Percentiles rank a stretch among this genome's conserved stretches.
phyloP scores from a whole-genome alignment of 2,888 invertebrate genomes.

The Diarsia rubi region DNA sequence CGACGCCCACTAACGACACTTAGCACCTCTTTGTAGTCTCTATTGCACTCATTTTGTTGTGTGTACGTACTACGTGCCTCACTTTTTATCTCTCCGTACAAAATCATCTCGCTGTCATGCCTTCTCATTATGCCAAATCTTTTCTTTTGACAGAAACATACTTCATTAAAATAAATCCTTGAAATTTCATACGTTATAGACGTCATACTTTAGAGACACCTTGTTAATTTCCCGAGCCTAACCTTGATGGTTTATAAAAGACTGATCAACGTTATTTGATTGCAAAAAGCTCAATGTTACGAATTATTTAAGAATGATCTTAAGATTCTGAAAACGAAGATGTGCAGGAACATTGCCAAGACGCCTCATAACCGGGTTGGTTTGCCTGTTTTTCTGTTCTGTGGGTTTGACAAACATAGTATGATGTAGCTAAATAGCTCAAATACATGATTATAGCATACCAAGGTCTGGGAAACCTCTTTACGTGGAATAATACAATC shows the following conservation, averaged over 20 bases:
- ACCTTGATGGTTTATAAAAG: slow-evolving; percentile 27
- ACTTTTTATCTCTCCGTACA: slow-evolving; percentile 15
- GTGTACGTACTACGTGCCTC: slow-evolving; percentile 1
- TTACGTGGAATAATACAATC: slow-evolving; percentile 47
- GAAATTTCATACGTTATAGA: slow-evolving; percentile 12
- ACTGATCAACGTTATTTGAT: background rate
- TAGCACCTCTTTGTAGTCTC: slow-evolving; percentile 29
- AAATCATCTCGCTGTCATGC: slow-evolving; percentile 6
- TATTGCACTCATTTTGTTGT: slow-evolving; percentile 23
- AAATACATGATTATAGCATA: no score
- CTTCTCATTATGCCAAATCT: slow-evolving; percentile 20
- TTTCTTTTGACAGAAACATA: slow-evolving; percentile 22
- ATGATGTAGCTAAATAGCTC: slow-evolving; percentile 48
- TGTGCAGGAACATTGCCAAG: slow-evolving; percentile 57
- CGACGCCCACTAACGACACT: slow-evolving; percentile 34
- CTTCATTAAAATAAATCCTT: slow-evolving; percentile 37
- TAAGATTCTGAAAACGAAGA: slow-evolving; percentile 26
- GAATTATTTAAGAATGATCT: slow-evolving; percentile 36
- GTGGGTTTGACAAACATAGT: slow-evolving; percentile 37
- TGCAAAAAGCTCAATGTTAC: slow-evolving; percentile 6
- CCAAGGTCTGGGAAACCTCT: slow-evolving; percentile 57
- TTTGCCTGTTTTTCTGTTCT: no score
- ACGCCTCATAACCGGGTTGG: slow-evolving; percentile 42
- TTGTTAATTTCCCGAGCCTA: slow-evolving; percentile 17
- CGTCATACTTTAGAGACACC: slow-evolving; percentile 17